Percentiles rank a stretch among this genome's conserved stretches.
Conservation (phyloP, 2,797 vertebrate genomes). For the Aldrovandia affinis region DNA sequence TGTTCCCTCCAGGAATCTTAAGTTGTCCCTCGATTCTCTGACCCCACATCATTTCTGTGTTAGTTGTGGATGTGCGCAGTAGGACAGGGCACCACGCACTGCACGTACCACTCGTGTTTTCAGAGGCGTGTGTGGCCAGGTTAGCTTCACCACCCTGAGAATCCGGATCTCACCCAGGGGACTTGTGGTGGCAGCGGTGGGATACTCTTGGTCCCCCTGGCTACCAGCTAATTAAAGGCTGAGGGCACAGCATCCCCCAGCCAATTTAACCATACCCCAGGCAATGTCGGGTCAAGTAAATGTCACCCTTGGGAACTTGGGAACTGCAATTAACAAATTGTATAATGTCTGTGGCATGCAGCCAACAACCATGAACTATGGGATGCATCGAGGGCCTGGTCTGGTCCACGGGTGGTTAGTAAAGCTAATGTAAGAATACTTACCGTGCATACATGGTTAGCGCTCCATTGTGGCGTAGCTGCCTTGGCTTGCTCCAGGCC, state of each 20-base stretch:
- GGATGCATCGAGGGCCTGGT: neutral
- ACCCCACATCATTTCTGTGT: neutral
- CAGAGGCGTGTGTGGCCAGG: neutral
- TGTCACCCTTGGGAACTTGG: constrained; percentile 27
- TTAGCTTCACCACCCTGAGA: neutral
- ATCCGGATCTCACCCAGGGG: neutral
- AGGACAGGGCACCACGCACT: neutral
- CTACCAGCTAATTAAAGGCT: constrained; percentile 27
- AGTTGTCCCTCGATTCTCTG: neutral
- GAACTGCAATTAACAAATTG: constrained; percentile 30
- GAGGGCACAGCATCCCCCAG: neutral
- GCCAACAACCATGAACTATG: constrained; percentile 27
- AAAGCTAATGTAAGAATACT: neutral
- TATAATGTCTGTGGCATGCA: constrained; percentile 17
- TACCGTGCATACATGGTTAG: no score
- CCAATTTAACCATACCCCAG: neutral
- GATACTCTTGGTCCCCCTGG: neutral
- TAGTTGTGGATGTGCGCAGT: neutral
- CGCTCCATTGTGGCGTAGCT: neutral
- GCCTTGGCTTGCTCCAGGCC: neutral
- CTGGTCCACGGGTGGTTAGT: neutral
- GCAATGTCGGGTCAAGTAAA: constrained; percentile 24
- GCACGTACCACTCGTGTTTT: no score
- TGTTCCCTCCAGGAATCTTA: neutral
- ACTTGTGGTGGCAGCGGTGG: neutral